A percentile compares a stretch with the other conserved stretches of the same genome.
phyloP scores from a whole-genome alignment of 2,797 vertebrate genomes.

The Melanotaenia pygmaea region DNA sequence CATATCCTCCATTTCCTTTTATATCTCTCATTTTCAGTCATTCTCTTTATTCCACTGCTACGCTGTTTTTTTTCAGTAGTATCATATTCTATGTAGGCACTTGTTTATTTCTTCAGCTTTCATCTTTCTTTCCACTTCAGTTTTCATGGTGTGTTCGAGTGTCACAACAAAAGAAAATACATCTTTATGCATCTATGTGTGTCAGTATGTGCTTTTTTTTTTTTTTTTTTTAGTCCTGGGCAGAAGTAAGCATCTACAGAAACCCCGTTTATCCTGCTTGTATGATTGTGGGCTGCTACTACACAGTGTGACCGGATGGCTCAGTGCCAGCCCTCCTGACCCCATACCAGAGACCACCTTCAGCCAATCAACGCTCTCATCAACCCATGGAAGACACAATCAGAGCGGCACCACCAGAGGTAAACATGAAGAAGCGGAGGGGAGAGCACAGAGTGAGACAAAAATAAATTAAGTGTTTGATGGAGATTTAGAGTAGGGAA shows the following conservation, averaged over 20 bases:
- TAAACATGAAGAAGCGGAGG: conserved; percentile 61
- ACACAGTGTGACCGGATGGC: conserved; percentile 55
- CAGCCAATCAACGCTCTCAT: conserved; percentile 69
- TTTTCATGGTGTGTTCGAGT: conserved; percentile 37
- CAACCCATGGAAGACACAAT: conserved; percentile 61
- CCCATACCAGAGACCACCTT: conserved; percentile 57
- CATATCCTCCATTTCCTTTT: conserved; percentile 38
- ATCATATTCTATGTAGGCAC: conserved; percentile 49
- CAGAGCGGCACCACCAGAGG: conserved; percentile 50
- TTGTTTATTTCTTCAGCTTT: conserved; percentile 47
- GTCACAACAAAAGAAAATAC: conserved; percentile 30
- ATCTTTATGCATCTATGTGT: background rate
- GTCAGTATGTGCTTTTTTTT: conserved; percentile 6
- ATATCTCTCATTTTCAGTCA: conserved; percentile 50
- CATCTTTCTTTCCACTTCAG: conserved; percentile 44
- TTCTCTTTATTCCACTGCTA: conserved; percentile 28
- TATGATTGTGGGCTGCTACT: conserved; percentile 65
- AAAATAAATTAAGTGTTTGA: conserved; percentile 54
- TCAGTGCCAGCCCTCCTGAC: conserved; percentile 60
- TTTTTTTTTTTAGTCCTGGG: conserved; percentile 16
- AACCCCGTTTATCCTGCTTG: conserved; percentile 34
- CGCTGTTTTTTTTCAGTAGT: conserved; percentile 3
- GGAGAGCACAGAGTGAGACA: background rate
- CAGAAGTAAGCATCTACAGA: conserved; percentile 25
- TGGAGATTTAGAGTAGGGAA: conserved; percentile 31